Evolutionary conservation across 2,113 vertebrate genomes (phyloP).

Genomic region (Caracal caracal): DNA sequence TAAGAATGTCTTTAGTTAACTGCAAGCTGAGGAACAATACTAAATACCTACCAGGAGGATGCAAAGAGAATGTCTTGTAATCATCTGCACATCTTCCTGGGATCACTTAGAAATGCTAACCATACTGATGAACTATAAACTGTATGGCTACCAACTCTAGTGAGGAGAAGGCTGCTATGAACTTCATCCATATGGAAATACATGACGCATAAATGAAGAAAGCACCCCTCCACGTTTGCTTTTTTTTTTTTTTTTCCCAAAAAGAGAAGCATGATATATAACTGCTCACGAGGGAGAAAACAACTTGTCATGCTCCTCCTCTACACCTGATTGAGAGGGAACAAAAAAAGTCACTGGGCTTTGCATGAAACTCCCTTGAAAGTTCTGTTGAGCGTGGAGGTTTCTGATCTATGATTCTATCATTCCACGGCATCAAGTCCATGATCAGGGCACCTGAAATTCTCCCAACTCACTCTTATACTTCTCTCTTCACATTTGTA

Average conservation of each 20-base stretch:
- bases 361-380: background rate
- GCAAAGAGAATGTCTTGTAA: background rate
- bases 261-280: background rate
- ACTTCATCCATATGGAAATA: background rate
- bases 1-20: slow-evolving; percentile 31
- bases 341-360: background rate
- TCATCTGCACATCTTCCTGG: background rate
- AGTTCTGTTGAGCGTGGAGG: background rate
- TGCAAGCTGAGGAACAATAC: background rate
- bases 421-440: background rate
- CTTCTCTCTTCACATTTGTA: background rate
- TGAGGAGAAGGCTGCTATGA: background rate
- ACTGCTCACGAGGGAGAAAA: background rate
- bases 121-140: background rate
- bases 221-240: background rate
- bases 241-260: background rate
- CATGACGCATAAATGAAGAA: background rate
- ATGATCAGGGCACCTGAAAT: background rate
- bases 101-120: background rate
- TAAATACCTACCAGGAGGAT: background rate
- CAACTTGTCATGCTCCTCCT: background rate
- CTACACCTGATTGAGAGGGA: background rate
- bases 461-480: background rate
- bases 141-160: background rate
- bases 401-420: background rate